phyloP scores from a whole-genome alignment of 2,113 vertebrate genomes.

The Oreochromis tanganicae region DNA sequence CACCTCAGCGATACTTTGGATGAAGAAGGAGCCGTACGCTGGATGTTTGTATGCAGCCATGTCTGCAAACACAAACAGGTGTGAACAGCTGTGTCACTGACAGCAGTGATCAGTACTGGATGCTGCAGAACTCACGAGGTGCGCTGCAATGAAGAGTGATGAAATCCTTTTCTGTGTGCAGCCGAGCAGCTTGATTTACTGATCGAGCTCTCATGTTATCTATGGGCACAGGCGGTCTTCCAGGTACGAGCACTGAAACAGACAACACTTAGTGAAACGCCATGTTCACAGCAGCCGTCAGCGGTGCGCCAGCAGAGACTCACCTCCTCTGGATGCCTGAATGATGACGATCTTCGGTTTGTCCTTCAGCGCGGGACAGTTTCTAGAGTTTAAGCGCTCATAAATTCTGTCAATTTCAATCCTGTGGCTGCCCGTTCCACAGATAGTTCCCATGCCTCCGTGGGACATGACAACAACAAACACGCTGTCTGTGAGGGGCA shows the following conservation, averaged over 20 bases:
- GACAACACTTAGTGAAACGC: background rate
- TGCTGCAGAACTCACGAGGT: conserved; percentile 58
- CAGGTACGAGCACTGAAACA: conserved; percentile 26
- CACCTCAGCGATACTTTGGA: conserved; percentile 50
- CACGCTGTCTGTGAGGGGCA: conserved; percentile 76
- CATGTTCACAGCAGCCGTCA: background rate
- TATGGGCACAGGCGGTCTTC: rapidly evolving
- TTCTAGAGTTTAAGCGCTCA: conserved; percentile 57
- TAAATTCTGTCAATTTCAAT: conserved; percentile 69
- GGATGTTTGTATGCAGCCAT: conserved; percentile 59
- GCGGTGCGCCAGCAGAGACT: background rate
- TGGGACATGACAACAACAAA: conserved; percentile 87
- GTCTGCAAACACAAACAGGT: conserved; percentile 48
- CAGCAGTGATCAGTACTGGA: background rate
- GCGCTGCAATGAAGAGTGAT: conserved; percentile 73
- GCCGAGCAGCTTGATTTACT: background rate
- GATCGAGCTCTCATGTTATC: rapidly evolving
- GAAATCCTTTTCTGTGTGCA: conserved; percentile 78
- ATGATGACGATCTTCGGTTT: conserved; percentile 75
- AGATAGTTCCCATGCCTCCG: conserved; percentile 63
- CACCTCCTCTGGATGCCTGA: conserved; percentile 75
- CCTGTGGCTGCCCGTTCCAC: conserved; percentile 24
- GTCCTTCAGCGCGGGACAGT: conserved; percentile 64
- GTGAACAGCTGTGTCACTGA: background rate
- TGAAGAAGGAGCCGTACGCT: conserved; percentile 49